Evolutionary conservation across 2,113 vertebrate genomes (phyloP).

Genomic region (Hippocampus comes): DNA sequence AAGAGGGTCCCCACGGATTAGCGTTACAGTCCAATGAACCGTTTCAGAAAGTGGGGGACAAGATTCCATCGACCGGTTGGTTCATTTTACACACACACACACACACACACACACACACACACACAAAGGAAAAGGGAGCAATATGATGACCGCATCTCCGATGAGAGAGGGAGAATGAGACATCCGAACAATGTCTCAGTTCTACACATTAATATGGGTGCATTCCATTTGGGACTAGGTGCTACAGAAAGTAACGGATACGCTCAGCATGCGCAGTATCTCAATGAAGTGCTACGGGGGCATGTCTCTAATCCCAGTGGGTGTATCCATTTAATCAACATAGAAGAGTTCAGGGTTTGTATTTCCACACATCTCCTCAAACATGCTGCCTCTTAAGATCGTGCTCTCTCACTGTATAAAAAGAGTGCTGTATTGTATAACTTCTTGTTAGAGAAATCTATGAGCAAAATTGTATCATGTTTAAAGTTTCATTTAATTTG

Average conservation of each 20-base stretch:
- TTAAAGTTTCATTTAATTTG: too few species aligned
- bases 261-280: background rate
- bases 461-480: too few species aligned
- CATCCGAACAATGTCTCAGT: slow-evolving; percentile 45
- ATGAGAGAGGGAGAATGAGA: slow-evolving; percentile 31
- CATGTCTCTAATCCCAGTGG: slow-evolving; percentile 27
- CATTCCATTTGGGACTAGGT: background rate
- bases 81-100: slow-evolving; percentile 24
- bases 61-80: slow-evolving; percentile 48
- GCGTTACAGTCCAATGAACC: slow-evolving; percentile 62
- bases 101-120: background rate
- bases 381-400: background rate
- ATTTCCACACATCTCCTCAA: slow-evolving; percentile 6
- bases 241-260: background rate
- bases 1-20: slow-evolving; percentile 55
- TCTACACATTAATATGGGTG: slow-evolving; percentile 41
- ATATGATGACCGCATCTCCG: slow-evolving; percentile 59
- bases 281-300: slow-evolving; percentile 20
- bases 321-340: slow-evolving; percentile 33
- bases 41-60: slow-evolving; percentile 52
- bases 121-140: slow-evolving; percentile 14
- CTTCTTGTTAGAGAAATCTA: too few species aligned
- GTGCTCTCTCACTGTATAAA: background rate
- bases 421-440: background rate
- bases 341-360: slow-evolving; percentile 19